Evolutionary conservation across 92 coral and sea anemone species (phyloP), one percentile per base, ranked within the genome.

Genomic region (Plumapathes pennacea): DNA sequence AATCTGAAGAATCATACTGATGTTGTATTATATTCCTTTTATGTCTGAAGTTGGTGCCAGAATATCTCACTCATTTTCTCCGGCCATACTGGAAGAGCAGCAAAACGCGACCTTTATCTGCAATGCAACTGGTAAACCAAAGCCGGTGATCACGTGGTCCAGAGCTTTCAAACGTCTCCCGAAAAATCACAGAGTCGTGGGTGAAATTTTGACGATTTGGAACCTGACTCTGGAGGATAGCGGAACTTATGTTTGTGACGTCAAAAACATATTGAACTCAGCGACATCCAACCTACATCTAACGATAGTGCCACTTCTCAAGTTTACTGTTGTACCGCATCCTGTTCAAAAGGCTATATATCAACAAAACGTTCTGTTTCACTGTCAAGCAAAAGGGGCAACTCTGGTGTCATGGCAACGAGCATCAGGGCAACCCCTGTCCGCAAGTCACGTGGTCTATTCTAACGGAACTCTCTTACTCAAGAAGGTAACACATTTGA

Each of bases 391-490:
- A 7, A 11, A 67, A 10, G 72, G 71, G 26, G 42, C 74, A 28
- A 12, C 28, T 32, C 61, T 39, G 10, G 39, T 62, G 11, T 15
- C 9, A 1, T 73, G 81, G 81, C 52, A 9, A 9, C 52, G 60
- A 36, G 42, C 32, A 0, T n/a, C n/a, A n/a, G 50, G 42, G 18
- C 34, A 57, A 11, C 14, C 1, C 13, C 57, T 76, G n/a, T 34
- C 62, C 29, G 60, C 4, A 1, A 64, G 48, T 38, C 36, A 34
- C 11, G 42, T 55, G 5, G 20, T 76, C 9, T 58, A 38, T 33
- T 38, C 69, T 48, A 76, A 76, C 28, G 83, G 83, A 56, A 66
- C 76, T 36, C 62, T 76, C 8, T 27, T 76, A 8, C 55, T 76
- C 0, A 13, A 19, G 0, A 57, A 18, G 1, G 26, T 60, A 12